Base-by-base conservation (phyloP, 2,113 vertebrate species). In the Hippocampus abdominalis region DNA sequence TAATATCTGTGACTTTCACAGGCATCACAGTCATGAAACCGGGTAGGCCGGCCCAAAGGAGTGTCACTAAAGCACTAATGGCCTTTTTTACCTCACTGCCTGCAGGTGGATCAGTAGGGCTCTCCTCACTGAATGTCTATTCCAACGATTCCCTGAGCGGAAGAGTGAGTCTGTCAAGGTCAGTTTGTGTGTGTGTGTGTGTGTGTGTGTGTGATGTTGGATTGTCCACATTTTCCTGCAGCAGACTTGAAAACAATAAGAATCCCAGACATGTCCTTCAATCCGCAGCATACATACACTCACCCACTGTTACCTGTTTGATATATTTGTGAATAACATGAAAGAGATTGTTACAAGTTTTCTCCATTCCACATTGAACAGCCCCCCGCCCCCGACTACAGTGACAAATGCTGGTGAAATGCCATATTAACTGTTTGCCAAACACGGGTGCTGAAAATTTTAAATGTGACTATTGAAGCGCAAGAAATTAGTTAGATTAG, bases 101-200 rank as follows among this genome's bases (percentile, higher is more conserved):
- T 75, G 80, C 71, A 77, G 64, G 36, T 25, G 64, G 57, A 79
- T 86, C 83, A 78, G 83, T 84, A 73, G 49, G 74, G 72, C 68
- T 59, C 68, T 69, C 53, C 68, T 70, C 69, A 79, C 68, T 60
- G 66, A 77, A 78, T 73, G 78, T 71, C 73, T 75, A 61, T 62
- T 66, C 74, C 77, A 71, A 66, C 10, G 63, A 53, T 57, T 68
- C 72, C 66, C 76, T 49, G 32, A 76, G 46, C 63, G 66, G 49
- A 54, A 39, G 49, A 40, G 56, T 73, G 36, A 66, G 66, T 39
- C 53, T 65, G 60, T 8, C n/a, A 44, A 62, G 68, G 64, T 71
- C 32, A 29, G 13, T n/a, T 40, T 62, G 57, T 51, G 69, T 51
- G 40, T 70, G 57, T 70, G 68, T 49, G 59, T 77, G 39, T 63